phyloP scores from a whole-genome alignment of 2,888 invertebrate species.

The Drepanosiphum platanoidis region DNA sequence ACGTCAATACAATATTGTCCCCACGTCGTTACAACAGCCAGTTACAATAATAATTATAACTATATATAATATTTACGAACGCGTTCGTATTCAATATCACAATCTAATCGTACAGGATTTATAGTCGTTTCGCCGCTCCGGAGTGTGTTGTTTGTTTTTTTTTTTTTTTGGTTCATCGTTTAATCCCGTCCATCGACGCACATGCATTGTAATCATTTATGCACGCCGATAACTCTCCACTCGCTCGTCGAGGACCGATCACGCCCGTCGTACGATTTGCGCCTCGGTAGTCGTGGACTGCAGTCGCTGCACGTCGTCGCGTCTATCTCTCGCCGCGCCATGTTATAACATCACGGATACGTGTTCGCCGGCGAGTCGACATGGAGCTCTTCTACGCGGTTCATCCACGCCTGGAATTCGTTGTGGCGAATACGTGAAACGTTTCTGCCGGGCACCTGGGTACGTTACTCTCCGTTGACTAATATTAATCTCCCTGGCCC shows the following conservation, averaged over 20 bases:
- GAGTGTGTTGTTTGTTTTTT: no score
- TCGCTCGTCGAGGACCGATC: not conserved
- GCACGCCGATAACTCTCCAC: not conserved
- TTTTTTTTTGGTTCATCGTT: not conserved
- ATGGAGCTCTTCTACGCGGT: constrained; percentile 36
- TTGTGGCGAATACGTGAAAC: constrained; percentile 33
- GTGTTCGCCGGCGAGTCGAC: constrained; percentile 37
- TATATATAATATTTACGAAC: no score
- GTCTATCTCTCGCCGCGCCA: not conserved
- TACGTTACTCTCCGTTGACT: not conserved
- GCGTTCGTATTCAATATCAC: no score
- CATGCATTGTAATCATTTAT: constrained; percentile 11
- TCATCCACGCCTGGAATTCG: not conserved
- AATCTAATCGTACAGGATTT: no score
- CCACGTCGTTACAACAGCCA: no score
- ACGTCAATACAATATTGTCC: no score
- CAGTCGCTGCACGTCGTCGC: not conserved
- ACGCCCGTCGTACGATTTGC: not conserved
- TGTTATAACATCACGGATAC: constrained; percentile 25
- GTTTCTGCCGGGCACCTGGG: not conserved
- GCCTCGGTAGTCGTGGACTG: no score
- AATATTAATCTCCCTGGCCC: not conserved
- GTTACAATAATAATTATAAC: no score
- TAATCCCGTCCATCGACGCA: not conserved
- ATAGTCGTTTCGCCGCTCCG: no score